A percentile compares a stretch with the other conserved stretches of the same genome.
These are phyloP conservation scores for Aporrectodea caliginosa DNA, from an alignment of 1,140 invertebrate genomes.

Conservation along the genomic window DNA sequence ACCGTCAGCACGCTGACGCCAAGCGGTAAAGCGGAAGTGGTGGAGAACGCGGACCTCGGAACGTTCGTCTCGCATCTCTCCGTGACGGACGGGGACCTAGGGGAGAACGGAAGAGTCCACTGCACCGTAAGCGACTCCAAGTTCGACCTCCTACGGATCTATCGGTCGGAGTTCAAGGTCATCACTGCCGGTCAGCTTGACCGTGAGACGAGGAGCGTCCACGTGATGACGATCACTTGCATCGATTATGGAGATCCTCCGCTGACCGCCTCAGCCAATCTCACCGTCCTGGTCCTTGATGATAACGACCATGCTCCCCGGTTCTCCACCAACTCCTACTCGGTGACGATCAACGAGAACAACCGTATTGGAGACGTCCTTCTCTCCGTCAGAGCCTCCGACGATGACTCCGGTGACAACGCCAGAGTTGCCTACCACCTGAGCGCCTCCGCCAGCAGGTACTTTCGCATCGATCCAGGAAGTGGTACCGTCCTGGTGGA, in stretches of 20 bases:
- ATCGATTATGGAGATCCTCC: slow-evolving; percentile 15
- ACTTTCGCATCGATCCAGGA: slow-evolving; percentile 6
- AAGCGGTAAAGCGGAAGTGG: slow-evolving; percentile 11
- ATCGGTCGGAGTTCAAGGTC: slow-evolving; percentile 19
- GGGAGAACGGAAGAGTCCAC: slow-evolving; percentile 15
- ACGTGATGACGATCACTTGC: slow-evolving; percentile 21
- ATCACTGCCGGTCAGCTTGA: slow-evolving; percentile 6
- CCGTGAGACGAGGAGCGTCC: slow-evolving; percentile 9
- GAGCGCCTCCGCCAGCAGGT: neutral
- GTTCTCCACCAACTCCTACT: slow-evolving; percentile 9
- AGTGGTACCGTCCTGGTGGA: slow-evolving; percentile 15
- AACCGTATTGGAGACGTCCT: slow-evolving; percentile 13
- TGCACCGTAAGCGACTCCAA: neutral
- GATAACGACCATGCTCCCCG: slow-evolving; percentile 29
- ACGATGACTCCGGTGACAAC: slow-evolving; percentile 25
- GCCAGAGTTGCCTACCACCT: slow-evolving; percentile 8
- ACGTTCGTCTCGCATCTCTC: slow-evolving; percentile 19
- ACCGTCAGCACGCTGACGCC: slow-evolving; percentile 25
- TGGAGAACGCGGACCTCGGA: slow-evolving; percentile 27
- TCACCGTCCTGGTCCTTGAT: slow-evolving; percentile 22
- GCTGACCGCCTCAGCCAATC: neutral
- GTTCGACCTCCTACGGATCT: slow-evolving; percentile 13
- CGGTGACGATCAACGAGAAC: slow-evolving; percentile 68
- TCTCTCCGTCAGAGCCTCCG: slow-evolving; percentile 13
- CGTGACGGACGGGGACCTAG: slow-evolving; percentile 24